phyloP scores from a whole-genome alignment of 2,797 vertebrate genomes.

The Salarias fasciatus region DNA sequence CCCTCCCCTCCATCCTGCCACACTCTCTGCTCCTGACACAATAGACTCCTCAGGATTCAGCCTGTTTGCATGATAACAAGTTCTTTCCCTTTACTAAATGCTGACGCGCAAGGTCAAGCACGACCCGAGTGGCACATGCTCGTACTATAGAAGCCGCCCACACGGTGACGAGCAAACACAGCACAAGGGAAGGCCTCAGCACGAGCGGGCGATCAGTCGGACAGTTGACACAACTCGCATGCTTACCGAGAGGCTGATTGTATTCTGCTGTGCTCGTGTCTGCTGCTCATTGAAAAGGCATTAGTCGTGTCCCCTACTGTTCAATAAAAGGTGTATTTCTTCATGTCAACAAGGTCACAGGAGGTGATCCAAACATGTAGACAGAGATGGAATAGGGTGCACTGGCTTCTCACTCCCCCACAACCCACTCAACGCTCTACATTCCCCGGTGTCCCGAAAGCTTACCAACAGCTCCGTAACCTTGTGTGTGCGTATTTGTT shows the following conservation, averaged over 20 bases:
- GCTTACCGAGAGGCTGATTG: constrained; percentile 33
- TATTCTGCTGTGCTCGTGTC: constrained; percentile 38
- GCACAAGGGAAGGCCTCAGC: constrained; percentile 36
- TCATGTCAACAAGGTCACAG: constrained; percentile 63
- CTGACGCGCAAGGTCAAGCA: constrained; percentile 71
- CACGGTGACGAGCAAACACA: constrained; percentile 47
- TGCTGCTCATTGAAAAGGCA: constrained; percentile 47
- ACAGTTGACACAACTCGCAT: constrained; percentile 45
- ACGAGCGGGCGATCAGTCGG: constrained; percentile 41
- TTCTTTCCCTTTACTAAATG: constrained; percentile 55
- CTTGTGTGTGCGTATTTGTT: constrained; percentile 49
- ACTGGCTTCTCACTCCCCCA: constrained; percentile 10
- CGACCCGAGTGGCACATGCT: constrained; percentile 55
- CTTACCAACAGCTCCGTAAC: constrained; percentile 55
- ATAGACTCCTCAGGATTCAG: constrained; percentile 63
- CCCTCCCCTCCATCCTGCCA: constrained; percentile 48
- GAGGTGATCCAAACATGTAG: constrained; percentile 47
- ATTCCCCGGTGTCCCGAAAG: constrained; percentile 41
- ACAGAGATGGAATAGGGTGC: constrained; percentile 59
- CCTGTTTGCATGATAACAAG: constrained; percentile 70
- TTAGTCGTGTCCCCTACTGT: constrained; percentile 44
- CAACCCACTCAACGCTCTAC: neutral
- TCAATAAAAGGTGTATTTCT: constrained; percentile 52
- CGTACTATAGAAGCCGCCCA: constrained; percentile 46
- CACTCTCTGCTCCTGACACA: constrained; percentile 63